Percentiles rank a stretch among this genome's conserved stretches.
Conservation (phyloP, 2,113 vertebrate species). For the Phrynocephalus versicolor region DNA sequence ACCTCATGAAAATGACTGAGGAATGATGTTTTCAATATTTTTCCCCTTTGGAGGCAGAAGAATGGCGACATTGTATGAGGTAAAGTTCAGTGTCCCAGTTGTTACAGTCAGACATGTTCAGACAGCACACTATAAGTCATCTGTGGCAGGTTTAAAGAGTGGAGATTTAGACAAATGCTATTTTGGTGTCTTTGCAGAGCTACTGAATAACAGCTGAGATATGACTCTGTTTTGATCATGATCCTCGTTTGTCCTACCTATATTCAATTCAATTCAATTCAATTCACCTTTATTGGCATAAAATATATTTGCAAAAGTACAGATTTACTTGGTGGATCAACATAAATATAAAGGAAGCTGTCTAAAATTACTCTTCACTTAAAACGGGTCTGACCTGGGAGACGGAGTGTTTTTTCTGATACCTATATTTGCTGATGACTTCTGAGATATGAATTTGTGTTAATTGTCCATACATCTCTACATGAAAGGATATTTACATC, state of each 20-base stretch:
- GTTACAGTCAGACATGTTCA: constrained; percentile 75
- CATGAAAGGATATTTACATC: neutral
- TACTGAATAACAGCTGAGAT: constrained; percentile 60
- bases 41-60: constrained; percentile 14
- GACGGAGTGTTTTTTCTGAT: too few species aligned
- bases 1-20: constrained; percentile 10
- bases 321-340: too few species aligned
- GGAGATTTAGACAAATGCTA: constrained; percentile 41
- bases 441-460: constrained; percentile 54
- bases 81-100: constrained; percentile 62
- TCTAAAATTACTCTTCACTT: too few species aligned
- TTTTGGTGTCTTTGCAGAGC: constrained; percentile 55
- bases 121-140: constrained; percentile 63
- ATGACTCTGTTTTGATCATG: constrained; percentile 71
- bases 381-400: too few species aligned
- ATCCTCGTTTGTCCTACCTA: constrained; percentile 48
- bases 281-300: too few species aligned
- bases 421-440: too few species aligned
- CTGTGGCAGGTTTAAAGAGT: constrained; percentile 11
- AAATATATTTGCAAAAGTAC: too few species aligned
- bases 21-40: constrained; percentile 50
- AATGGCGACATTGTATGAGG: constrained; percentile 53
- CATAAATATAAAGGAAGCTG: too few species aligned
- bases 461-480: constrained; percentile 48
- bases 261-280: too few species aligned